A percentile compares a stretch with the other conserved stretches of the same genome.
These are phyloP conservation scores for Cynocephalus volans DNA, from an alignment of 2,113 vertebrate species.

Conservation along the genomic window DNA sequence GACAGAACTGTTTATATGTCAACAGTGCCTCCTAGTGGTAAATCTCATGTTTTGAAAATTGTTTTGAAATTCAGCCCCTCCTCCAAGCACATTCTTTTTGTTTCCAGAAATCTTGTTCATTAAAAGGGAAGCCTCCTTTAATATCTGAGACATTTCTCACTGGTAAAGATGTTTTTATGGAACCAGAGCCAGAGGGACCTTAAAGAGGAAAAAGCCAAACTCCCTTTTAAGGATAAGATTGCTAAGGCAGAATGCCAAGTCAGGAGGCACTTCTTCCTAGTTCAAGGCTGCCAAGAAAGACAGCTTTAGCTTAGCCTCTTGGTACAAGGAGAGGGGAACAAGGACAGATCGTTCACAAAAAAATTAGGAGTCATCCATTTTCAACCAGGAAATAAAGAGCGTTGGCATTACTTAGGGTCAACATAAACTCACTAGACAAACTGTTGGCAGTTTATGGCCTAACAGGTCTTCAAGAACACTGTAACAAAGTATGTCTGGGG, in stretches of 20 bases:
- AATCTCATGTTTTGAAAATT: not conserved
- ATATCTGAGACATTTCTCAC: slow-evolving; percentile 6
- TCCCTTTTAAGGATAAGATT: slow-evolving; percentile 61
- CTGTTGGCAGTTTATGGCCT: not conserved
- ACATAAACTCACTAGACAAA: slow-evolving; percentile 34
- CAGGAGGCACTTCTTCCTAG: not conserved
- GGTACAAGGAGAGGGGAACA: not conserved
- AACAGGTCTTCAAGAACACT: not conserved
- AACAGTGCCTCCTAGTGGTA: slow-evolving; percentile 73
- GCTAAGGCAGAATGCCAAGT: not conserved
- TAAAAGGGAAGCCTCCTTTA: not conserved
- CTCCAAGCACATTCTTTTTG: not conserved
- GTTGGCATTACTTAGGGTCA: not conserved
- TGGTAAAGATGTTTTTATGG: not conserved
- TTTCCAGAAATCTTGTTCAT: slow-evolving; percentile 53
- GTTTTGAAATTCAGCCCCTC: not conserved
- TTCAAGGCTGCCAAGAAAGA: not conserved
- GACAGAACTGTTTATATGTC: not conserved
- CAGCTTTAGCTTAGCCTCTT: slow-evolving; percentile 24
- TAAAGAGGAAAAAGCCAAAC: slow-evolving; percentile 42
- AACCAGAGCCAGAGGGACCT: not conserved
- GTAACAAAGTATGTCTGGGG: not conserved
- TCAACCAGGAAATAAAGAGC: slow-evolving; percentile 1
- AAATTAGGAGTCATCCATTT: not conserved
- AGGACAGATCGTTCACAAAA: not conserved